phyloP scores from a whole-genome alignment of 2,113 vertebrate species.

The Ceyx melanurus region DNA sequence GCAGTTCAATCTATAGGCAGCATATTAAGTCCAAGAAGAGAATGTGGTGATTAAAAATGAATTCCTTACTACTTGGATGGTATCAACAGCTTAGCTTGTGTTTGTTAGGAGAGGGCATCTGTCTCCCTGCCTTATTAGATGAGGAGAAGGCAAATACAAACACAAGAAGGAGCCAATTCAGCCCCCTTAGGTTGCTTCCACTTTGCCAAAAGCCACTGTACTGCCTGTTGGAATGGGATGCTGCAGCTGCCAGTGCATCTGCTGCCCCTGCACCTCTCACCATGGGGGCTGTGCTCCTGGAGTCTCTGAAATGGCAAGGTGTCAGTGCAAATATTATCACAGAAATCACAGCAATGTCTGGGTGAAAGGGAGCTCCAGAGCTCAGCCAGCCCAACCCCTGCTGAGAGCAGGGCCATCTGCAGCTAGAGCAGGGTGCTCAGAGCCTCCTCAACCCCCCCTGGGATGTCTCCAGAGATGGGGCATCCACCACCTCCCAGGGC shows the following conservation, averaged over 20 bases:
- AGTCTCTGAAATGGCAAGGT: not conserved
- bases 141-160: slow-evolving; percentile 26
- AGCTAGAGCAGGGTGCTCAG: too few species aligned
- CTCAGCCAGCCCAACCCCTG: too few species aligned
- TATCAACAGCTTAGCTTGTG: not conserved
- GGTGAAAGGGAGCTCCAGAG: too few species aligned
- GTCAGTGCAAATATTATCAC: not conserved
- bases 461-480: too few species aligned
- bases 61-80: not conserved
- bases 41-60: slow-evolving; percentile 13
- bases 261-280: not conserved
- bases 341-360: too few species aligned
- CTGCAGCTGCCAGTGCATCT: slow-evolving; percentile 38
- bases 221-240: not conserved
- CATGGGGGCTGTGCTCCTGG: not conserved
- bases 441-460: too few species aligned
- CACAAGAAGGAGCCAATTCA: not conserved
- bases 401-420: too few species aligned
- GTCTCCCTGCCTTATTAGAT: not conserved
- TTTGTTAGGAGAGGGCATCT: slow-evolving; percentile 15
- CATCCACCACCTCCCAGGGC: too few species aligned
- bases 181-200: not conserved
- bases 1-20: not conserved
- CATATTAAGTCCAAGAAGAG: not conserved
- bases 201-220: slow-evolving; percentile 27